Base-by-base conservation (phyloP, 2,797 vertebrate species). In the Limosa lapponica region DNA sequence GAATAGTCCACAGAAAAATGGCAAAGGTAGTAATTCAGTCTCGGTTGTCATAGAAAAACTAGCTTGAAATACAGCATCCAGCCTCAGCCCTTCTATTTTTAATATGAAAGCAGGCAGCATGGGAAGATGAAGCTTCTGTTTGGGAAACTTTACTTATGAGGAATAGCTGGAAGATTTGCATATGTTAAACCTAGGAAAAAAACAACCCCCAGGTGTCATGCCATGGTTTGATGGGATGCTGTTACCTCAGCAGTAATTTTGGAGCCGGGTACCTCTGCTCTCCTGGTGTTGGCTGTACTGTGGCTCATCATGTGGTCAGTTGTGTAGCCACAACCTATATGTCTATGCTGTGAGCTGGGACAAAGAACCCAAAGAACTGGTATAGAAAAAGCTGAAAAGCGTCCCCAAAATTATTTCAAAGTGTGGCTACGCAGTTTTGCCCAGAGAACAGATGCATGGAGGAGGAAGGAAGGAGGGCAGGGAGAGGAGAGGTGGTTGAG, bases 91-190 rank as follows among this genome's bases (percentile, higher is more conserved):
- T 59, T 77, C 27, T 86, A 0, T 62, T 96, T 95, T 90, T 87
- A 69, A 77, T 62, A 87, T 23, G 70, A 75, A 93, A 93, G 32
- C 27, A 37, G 25, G 11, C 0, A 0, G 43, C 70, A 93, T 74
- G 36, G 32, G 70, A 89, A 75, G n/a, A 69, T 59, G 49, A 86
- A 79, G 16, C 39, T 91, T 89, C 70, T 82, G 13, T 88, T 95
- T 83, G 73, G 65, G 57, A 93, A 91, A 49, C 80, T 82, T 89
- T 27, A 49, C 32, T 78, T 58, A 48, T 0, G 6, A 82, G 70
- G 55, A 91, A 78, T 86, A 87, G 58, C 41, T 82, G 78, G 70
- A 87, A 89, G 37, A 81, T 96, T 87, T 92, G 62, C 64, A 7
- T 92, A 51, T 22, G 12, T 78, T 87, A 89, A 84, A 87, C 28